phyloP scores from a whole-genome alignment of 2,888 invertebrate species.

The Hecatera dysodea region DNA sequence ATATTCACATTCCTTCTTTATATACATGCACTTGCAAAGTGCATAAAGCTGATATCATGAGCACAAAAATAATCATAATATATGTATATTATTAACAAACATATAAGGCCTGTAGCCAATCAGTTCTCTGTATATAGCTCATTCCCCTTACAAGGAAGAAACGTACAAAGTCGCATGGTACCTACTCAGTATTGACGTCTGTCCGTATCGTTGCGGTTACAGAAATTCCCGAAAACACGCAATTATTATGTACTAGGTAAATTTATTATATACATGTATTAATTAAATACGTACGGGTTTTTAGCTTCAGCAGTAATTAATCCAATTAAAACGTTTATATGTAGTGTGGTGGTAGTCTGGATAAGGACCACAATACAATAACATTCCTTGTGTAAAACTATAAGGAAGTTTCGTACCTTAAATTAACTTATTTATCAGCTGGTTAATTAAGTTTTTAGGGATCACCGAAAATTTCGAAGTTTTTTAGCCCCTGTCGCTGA shows the following conservation, averaged over 20 bases:
- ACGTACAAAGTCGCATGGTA: slow-evolving; percentile 6
- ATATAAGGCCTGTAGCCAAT: neutral
- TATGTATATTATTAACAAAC: neutral
- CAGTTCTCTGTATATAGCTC: slow-evolving; percentile 9
- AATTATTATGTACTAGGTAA: slow-evolving; percentile 25
- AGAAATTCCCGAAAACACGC: slow-evolving; percentile 60
- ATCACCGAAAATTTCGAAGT: neutral
- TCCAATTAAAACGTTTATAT: slow-evolving; percentile 60
- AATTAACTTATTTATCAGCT: slow-evolving; percentile 24
- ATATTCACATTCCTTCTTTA: no score
- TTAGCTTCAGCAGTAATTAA: slow-evolving; percentile 39
- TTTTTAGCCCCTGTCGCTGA: slow-evolving; percentile 4
- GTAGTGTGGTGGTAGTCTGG: slow-evolving; percentile 6
- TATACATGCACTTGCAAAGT: no score
- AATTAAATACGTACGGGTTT: slow-evolving; percentile 61
- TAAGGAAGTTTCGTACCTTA: slow-evolving; percentile 31
- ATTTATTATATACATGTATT: slow-evolving; percentile 43
- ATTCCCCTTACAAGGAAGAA: slow-evolving; percentile 33
- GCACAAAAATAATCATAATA: neutral
- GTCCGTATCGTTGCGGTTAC: slow-evolving; percentile 48
- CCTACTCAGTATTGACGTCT: slow-evolving; percentile 45
- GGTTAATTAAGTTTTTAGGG: slow-evolving; percentile 5
- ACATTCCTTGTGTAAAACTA: slow-evolving; percentile 22
- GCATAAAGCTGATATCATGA: no score
- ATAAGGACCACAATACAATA: slow-evolving; percentile 36